phyloP scores from a whole-genome alignment of 1,140 invertebrate species.

The Phymastichus coffea region DNA sequence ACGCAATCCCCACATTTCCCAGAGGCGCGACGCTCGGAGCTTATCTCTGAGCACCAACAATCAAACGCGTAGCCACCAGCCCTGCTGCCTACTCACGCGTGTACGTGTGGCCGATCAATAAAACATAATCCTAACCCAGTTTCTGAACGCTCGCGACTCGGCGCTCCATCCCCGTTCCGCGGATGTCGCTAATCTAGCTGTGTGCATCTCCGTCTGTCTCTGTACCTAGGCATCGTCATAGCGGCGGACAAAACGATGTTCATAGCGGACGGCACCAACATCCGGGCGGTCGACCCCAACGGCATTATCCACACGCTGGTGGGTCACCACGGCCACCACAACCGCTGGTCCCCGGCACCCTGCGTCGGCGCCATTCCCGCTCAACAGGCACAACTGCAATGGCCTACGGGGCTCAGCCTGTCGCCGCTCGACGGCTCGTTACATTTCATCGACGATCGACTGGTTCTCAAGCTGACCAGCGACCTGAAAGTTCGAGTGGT shows the following conservation, averaged over 20 bases:
- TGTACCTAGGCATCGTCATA: constrained; percentile 72
- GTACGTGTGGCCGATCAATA: too few relatives aligned
- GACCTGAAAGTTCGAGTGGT: constrained; percentile 89
- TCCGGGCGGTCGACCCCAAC: constrained; percentile 84
- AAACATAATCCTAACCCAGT: too few relatives aligned
- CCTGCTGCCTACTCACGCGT: too few relatives aligned
- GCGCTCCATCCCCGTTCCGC: too few relatives aligned
- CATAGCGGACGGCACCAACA: constrained; percentile 92
- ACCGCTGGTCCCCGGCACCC: constrained; percentile 86
- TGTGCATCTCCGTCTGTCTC: background rate
- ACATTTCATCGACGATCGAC: constrained; percentile 92
- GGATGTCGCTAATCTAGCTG: too few relatives aligned
- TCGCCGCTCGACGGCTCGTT: constrained; percentile 92
- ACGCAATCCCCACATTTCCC: too few relatives aligned
- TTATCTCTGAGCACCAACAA: too few relatives aligned
- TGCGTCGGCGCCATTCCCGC: constrained; percentile 79
- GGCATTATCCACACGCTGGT: constrained; percentile 94
- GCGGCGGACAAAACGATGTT: constrained; percentile 90
- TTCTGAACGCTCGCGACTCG: too few relatives aligned
- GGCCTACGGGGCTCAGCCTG: constrained; percentile 84
- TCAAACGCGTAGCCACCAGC: too few relatives aligned
- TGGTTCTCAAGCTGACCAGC: constrained; percentile 87
- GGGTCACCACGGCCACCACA: constrained; percentile 88
- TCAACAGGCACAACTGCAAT: constrained; percentile 82
- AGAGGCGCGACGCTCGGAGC: too few relatives aligned